Conservation (phyloP, 2,888 invertebrate genomes). For the Dryocosmus kuriphilus region DNA sequence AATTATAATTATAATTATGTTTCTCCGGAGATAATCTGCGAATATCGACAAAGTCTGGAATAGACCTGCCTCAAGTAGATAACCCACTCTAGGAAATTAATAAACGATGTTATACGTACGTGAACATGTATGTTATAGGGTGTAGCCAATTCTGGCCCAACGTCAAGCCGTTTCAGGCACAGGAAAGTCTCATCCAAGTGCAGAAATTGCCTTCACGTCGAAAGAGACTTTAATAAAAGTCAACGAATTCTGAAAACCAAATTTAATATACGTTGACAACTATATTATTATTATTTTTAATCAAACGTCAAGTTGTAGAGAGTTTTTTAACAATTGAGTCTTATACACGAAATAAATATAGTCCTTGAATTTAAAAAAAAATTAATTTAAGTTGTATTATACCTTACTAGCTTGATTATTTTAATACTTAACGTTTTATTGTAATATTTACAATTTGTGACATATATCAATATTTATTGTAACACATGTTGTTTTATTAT, state of each 20-base stretch:
- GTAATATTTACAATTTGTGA: too few relatives aligned
- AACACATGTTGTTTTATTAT: too few relatives aligned
- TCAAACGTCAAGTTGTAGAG: too few relatives aligned
- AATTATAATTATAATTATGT: background rate
- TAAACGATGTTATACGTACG: slow-evolving; percentile 3
- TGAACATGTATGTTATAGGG: background rate
- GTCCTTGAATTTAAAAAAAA: too few relatives aligned
- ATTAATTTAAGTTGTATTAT: too few relatives aligned
- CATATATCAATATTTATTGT: too few relatives aligned
- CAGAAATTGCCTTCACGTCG: slow-evolving; percentile 16
- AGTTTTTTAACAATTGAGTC: too few relatives aligned
- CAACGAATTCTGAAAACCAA: slow-evolving; percentile 8
- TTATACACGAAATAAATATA: too few relatives aligned
- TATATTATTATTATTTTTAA: background rate
- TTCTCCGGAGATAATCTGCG: background rate
- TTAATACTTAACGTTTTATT: too few relatives aligned
- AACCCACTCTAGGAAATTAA: slow-evolving; percentile 21
- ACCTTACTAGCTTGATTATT: too few relatives aligned
- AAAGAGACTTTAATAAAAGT: slow-evolving; percentile 10
- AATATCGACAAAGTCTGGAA: slow-evolving; percentile 14
- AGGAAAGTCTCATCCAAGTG: slow-evolving; percentile 30
- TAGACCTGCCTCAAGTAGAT: slow-evolving; percentile 8
- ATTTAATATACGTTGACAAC: slow-evolving; percentile 1
- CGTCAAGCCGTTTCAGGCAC: background rate
- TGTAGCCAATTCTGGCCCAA: background rate